Conservation (phyloP, 2,113 vertebrate genomes). For the Coryphaenoides rupestris region DNA sequence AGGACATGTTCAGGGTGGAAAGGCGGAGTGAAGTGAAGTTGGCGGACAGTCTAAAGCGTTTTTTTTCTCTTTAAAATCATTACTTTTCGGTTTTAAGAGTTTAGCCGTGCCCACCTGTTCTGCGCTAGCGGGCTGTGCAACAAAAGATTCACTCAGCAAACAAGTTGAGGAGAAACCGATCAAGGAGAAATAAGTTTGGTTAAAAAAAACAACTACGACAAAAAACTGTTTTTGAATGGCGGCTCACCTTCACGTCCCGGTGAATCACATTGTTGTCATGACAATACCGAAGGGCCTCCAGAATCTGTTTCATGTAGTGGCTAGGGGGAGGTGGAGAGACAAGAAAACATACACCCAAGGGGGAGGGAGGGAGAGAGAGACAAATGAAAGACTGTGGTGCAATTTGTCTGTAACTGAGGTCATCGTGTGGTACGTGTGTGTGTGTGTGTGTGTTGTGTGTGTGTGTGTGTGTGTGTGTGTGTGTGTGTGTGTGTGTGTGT, state of each 20-base stretch:
- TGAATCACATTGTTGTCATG: slow-evolving; percentile 99
- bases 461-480: not conserved
- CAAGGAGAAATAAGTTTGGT: no score
- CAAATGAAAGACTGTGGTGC: not conserved
- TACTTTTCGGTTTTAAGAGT: no score
- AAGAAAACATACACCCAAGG: not conserved
- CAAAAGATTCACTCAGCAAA: no score
- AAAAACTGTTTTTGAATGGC: no score
- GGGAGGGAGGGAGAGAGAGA: not conserved
- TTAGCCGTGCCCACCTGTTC: no score
- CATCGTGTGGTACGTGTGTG: not conserved
- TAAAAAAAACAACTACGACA: no score
- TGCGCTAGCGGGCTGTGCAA: no score
- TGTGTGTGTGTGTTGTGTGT: not conserved
- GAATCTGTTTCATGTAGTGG: slow-evolving; percentile 98
- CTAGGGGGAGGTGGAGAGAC: slow-evolving; percentile 64
- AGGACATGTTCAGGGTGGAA: no score
- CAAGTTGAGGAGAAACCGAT: no score
- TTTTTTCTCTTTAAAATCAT: no score
- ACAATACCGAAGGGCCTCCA: slow-evolving; percentile 97
- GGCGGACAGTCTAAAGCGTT: no score
- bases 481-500: not conserved
- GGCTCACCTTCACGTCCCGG: slow-evolving; percentile 91
- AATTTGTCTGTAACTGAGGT: not conserved
- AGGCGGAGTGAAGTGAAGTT: no score